A percentile compares a stretch with the other conserved stretches of the same genome.
These are phyloP conservation scores for Chaetodon trifasciatus DNA, from an alignment of 2,797 vertebrate species.

Conservation along the genomic window DNA sequence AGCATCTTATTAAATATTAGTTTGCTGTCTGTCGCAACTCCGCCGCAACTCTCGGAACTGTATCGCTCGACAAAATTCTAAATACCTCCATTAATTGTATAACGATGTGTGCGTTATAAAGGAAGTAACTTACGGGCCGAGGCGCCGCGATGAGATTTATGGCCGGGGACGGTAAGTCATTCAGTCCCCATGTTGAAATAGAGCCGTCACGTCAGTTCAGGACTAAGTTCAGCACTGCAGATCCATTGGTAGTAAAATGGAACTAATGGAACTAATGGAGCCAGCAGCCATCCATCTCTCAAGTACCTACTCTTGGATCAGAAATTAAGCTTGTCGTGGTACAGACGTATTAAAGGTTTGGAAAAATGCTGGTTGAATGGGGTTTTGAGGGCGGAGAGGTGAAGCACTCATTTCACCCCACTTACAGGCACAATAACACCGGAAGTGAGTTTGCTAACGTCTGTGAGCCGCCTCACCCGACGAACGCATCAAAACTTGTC, in stretches of 20 bases:
- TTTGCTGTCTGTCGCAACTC: slow-evolving; percentile 7
- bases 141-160: neutral
- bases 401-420: slow-evolving; percentile 32
- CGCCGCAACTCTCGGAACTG: slow-evolving; percentile 1
- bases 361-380: slow-evolving; percentile 53
- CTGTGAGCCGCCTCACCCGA: neutral
- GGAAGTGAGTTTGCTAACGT: neutral
- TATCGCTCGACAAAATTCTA: slow-evolving; percentile 6
- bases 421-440: slow-evolving; percentile 14
- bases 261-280: slow-evolving; percentile 65
- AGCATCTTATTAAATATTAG: slow-evolving; percentile 49
- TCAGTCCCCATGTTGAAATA: slow-evolving; percentile 17
- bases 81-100: neutral
- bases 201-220: slow-evolving; percentile 29
- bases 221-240: slow-evolving; percentile 30
- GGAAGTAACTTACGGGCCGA: neutral
- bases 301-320: slow-evolving; percentile 45
- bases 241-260: slow-evolving; percentile 37
- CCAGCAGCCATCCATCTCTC: slow-evolving; percentile 47
- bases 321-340: slow-evolving; percentile 59
- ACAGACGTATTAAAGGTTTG: slow-evolving; percentile 52
- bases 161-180: neutral
- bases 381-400: slow-evolving; percentile 62
- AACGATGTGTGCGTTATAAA: neutral
- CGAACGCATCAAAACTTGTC: neutral